Evolutionary conservation across 1,140 invertebrate genomes (phyloP).

Genomic region (Nomia melanderi): DNA sequence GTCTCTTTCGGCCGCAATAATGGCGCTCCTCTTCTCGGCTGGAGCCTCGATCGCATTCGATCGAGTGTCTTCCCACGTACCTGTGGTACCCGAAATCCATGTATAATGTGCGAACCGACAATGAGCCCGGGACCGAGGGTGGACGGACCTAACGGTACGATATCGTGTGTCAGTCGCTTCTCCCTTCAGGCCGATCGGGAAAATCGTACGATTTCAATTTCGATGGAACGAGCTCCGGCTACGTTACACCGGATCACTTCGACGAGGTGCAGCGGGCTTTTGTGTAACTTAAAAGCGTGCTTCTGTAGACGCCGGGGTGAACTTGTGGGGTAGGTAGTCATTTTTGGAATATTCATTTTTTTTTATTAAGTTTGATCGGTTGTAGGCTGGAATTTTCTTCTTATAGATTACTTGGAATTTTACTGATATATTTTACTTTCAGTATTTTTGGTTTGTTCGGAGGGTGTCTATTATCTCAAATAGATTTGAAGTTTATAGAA

Average conservation of each 20-base stretch:
- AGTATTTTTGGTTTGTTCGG: too few species aligned
- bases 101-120: conserved; percentile 59
- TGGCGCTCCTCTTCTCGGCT: conserved; percentile 36
- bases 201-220: conserved; percentile 35
- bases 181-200: conserved; percentile 22
- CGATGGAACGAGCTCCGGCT: not conserved
- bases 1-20: conserved; percentile 33
- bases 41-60: conserved; percentile 48
- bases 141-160: conserved; percentile 64
- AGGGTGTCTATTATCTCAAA: too few species aligned
- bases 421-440: too few species aligned
- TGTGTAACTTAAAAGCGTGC: not conserved
- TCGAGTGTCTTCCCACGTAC: conserved; percentile 64
- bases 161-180: conserved; percentile 58
- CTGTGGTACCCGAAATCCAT: conserved; percentile 46
- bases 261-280: not conserved
- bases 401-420: too few species aligned
- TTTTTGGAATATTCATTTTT: too few species aligned
- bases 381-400: too few species aligned
- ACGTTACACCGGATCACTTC: not conserved
- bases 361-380: too few species aligned
- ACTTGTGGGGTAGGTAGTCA: too few species aligned
- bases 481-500: too few species aligned
- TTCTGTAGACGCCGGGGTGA: not conserved
- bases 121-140: conserved; percentile 48